These are phyloP conservation scores for Phaethornis superciliosus DNA, from an alignment of 2,113 vertebrate genomes.

Conservation along the genomic window DNA sequence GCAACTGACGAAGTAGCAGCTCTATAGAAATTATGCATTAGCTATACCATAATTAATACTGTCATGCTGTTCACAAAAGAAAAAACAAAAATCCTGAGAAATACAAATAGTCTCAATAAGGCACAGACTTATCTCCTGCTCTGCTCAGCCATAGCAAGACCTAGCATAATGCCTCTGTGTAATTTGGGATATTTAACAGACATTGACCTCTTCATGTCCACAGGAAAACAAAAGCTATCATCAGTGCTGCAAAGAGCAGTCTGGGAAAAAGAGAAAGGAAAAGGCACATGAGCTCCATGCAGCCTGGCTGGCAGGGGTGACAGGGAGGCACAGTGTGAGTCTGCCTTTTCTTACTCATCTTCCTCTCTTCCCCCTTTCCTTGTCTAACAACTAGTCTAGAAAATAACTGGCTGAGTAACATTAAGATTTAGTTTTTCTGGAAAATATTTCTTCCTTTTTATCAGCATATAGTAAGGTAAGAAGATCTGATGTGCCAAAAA, in stretches of 20 bases:
- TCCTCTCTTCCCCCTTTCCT: neutral
- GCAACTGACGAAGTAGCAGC: neutral
- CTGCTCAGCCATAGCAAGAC: neutral
- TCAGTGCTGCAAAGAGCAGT: neutral
- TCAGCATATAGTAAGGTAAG: neutral
- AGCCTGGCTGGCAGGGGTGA: neutral
- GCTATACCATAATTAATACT: neutral
- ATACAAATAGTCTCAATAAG: neutral
- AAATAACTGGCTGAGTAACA: neutral
- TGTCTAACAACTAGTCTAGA: neutral
- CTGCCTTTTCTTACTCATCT: neutral
- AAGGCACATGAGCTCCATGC: fast-evolving
- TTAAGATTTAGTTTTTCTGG: neutral
- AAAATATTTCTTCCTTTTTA: neutral
- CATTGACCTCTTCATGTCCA: neutral
- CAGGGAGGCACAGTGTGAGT: neutral
- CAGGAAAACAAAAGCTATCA: neutral
- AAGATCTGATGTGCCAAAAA: neutral
- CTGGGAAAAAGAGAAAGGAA: neutral
- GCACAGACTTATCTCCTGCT: neutral
- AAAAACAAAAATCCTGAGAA: neutral
- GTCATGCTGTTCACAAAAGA: neutral
- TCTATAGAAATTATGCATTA: neutral
- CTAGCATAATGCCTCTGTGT: neutral
- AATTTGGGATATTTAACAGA: neutral